Conservation (phyloP, 2,113 vertebrate species). For the Todiramphus saurophagus region DNA sequence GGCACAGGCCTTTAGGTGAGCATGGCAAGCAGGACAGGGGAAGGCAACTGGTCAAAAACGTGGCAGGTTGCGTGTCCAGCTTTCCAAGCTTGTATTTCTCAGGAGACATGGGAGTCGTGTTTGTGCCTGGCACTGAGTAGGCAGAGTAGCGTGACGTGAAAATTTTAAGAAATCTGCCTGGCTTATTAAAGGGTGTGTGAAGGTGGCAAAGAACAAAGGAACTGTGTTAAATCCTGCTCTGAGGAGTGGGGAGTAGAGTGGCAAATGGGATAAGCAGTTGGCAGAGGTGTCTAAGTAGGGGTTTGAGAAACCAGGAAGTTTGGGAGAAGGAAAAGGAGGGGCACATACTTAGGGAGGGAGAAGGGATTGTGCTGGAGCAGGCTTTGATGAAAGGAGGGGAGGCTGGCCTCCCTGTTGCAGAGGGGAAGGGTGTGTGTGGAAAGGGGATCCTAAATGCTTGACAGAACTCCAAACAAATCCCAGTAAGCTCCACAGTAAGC, state of each 20-base stretch:
- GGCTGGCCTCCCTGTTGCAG: neutral
- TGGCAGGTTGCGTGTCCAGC: accelerated
- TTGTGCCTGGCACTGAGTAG: neutral
- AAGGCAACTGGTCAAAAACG: accelerated
- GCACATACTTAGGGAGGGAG: neutral
- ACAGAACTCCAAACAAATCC: neutral
- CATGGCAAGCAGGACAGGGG: accelerated
- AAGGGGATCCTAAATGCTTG: neutral
- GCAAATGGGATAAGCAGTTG: neutral
- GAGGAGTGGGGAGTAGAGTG: neutral
- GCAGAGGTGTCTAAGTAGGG: neutral
- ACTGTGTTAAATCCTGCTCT: neutral
- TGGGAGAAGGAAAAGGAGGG: neutral
- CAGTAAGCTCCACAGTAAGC: neutral
- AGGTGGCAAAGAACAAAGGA: conserved; percentile 22
- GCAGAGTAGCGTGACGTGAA: neutral
- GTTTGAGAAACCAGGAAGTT: conserved; percentile 7
- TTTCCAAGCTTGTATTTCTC: neutral
- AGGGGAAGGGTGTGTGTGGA: neutral
- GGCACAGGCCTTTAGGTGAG: neutral
- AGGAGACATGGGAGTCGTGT: neutral
- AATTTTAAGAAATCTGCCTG: neutral
- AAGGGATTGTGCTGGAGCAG: neutral
- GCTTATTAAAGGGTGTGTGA: neutral
- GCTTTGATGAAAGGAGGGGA: neutral